Percentiles rank a stretch among this genome's conserved stretches.
Evolutionary conservation across 35 echinoderm and acorn worm genomes (phyloP).

Genomic region (Lytechinus variegatus): DNA sequence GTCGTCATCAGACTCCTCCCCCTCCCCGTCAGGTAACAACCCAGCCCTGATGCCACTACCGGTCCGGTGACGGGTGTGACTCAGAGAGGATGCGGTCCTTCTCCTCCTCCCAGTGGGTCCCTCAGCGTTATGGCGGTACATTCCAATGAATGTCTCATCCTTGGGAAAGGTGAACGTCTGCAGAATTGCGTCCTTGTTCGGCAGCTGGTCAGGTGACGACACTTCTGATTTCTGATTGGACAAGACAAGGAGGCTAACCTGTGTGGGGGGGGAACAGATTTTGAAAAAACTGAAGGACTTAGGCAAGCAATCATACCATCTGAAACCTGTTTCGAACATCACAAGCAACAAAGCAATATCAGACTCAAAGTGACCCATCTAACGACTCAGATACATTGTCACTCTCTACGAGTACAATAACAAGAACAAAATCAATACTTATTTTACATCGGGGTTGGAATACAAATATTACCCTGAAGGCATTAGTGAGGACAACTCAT

Average conservation of each 20-base stretch:
- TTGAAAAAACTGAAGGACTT: too few species aligned
- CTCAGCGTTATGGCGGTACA: constrained; percentile 48
- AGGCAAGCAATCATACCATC: too few species aligned
- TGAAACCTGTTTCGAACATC: too few species aligned
- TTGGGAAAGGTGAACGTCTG: constrained; percentile 66
- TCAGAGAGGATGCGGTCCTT: not conserved
- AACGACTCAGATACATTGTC: not conserved
- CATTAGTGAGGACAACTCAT: too few species aligned
- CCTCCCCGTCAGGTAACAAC: not conserved
- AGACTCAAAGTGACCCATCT: not conserved
- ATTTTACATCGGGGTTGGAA: too few species aligned
- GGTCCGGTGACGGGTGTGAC: not conserved
- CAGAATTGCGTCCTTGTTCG: constrained; percentile 63
- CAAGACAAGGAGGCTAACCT: constrained; percentile 48
- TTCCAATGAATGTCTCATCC: constrained; percentile 54
- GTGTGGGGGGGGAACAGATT: not conserved
- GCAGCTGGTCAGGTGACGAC: constrained; percentile 50
- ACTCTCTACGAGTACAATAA: not conserved
- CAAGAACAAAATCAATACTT: too few species aligned
- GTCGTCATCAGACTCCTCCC: constrained; percentile 43
- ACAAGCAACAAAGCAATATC: not conserved
- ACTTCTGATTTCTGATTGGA: constrained; percentile 66
- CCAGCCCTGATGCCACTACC: not conserved
- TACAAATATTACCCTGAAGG: too few species aligned
- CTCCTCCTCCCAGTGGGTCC: not conserved